A percentile compares a stretch with the other conserved stretches of the same genome.
These are phyloP conservation scores for Amaurobius ferox DNA, from an alignment of 2,888 invertebrate species.

Conservation along the genomic window DNA sequence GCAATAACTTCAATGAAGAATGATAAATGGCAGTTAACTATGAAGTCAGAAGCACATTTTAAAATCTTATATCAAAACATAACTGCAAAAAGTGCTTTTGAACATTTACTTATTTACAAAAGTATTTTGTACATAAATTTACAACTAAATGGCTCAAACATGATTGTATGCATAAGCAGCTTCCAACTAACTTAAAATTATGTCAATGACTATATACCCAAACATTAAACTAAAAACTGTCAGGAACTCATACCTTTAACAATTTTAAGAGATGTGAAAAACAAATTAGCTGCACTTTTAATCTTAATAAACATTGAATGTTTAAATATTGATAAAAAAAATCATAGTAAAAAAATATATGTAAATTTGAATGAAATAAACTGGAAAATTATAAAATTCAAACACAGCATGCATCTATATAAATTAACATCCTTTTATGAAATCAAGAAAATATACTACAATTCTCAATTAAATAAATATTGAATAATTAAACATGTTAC, in stretches of 20 bases:
- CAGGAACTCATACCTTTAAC: not conserved
- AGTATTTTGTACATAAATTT: not conserved
- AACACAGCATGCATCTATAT: too few relatives aligned
- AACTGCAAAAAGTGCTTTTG: not conserved
- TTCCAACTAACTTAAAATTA: not conserved
- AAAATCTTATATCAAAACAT: not conserved
- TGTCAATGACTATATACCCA: not conserved
- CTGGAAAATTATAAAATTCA: too few relatives aligned
- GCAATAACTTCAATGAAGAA: conserved; percentile 9
- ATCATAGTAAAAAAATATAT: too few relatives aligned
- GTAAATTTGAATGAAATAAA: too few relatives aligned
- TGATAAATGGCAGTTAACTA: not conserved
- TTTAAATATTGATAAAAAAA: too few relatives aligned
- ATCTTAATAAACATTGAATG: too few relatives aligned
- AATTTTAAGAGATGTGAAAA: not conserved
- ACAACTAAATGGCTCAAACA: not conserved
- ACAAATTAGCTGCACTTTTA: too few relatives aligned
- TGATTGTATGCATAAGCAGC: not conserved
- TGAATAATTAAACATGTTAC: too few relatives aligned
- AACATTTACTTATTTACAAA: not conserved
- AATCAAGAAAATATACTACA: too few relatives aligned
- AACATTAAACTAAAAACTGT: not conserved
- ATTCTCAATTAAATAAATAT: too few relatives aligned
- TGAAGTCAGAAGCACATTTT: not conserved
- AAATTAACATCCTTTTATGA: too few relatives aligned